These are phyloP conservation scores for Danio choprae DNA, from an alignment of 2,797 vertebrate species.

Conservation along the genomic window DNA sequence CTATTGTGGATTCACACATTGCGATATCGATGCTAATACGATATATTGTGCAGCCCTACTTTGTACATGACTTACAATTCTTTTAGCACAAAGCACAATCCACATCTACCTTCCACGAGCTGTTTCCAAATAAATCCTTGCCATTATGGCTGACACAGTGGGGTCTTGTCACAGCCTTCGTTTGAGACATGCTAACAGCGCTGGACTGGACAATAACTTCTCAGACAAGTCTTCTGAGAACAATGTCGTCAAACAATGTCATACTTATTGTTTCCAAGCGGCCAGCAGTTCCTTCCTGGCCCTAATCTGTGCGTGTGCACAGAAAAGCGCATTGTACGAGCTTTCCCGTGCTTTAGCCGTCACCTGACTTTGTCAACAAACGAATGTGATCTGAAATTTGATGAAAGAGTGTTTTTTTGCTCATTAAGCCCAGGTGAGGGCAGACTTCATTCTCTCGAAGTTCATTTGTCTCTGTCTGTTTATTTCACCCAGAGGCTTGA, in stretches of 20 bases:
- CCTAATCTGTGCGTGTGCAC: slow-evolving; percentile 10
- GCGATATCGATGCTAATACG: too few species aligned
- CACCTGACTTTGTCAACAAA: slow-evolving; percentile 62
- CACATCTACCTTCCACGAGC: slow-evolving; percentile 21
- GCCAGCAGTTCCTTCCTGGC: neutral
- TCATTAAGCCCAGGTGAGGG: neutral
- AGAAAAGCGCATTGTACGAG: slow-evolving; percentile 38
- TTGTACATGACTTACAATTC: neutral
- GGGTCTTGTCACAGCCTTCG: neutral
- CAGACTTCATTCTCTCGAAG: slow-evolving; percentile 10
- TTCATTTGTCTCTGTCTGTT: slow-evolving; percentile 27
- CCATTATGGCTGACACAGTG: slow-evolving; percentile 17
- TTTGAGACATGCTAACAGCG: neutral
- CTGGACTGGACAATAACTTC: slow-evolving; percentile 11
- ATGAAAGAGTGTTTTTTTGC: neutral
- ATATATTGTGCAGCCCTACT: too few species aligned
- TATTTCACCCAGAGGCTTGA: slow-evolving; percentile 24
- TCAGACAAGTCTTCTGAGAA: slow-evolving; percentile 1
- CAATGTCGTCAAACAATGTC: neutral
- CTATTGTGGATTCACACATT: too few species aligned
- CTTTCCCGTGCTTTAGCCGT: slow-evolving; percentile 43
- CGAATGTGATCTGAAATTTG: neutral
- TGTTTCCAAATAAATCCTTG: slow-evolving; percentile 15
- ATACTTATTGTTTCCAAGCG: slow-evolving; percentile 29
- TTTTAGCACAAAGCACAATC: slow-evolving; percentile 8